Percentiles rank a stretch among this genome's conserved stretches.
phyloP scores from a whole-genome alignment of 1,140 invertebrate species.

The Ruditapes philippinarum region DNA sequence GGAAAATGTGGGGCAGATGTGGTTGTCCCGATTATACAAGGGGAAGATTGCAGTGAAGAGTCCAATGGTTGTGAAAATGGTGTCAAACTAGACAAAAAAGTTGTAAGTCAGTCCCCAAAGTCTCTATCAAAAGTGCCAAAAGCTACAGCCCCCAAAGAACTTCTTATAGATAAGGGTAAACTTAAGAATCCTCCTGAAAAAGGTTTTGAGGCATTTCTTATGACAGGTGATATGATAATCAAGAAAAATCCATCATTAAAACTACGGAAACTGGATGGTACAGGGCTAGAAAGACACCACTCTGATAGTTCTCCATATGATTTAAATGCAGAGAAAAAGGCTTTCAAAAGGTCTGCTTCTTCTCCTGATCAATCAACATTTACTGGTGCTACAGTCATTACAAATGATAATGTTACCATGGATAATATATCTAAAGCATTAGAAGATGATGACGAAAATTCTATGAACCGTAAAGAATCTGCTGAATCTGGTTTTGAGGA shows the following conservation, averaged over 20 bases:
- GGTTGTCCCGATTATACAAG: background rate
- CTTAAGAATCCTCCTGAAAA: constrained; percentile 62
- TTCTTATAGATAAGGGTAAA: constrained; percentile 48
- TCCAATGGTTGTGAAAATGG: constrained; percentile 25
- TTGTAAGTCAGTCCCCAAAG: constrained; percentile 30
- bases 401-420: constrained; percentile 40
- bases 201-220: constrained; percentile 86
- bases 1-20: constrained; percentile 53
- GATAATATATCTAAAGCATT: constrained; percentile 60
- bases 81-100: background rate
- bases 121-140: constrained; percentile 54
- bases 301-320: constrained; percentile 72
- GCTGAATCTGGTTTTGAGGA: constrained; percentile 77
- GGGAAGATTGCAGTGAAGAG: background rate
- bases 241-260: constrained; percentile 82
- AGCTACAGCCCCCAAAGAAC: constrained; percentile 54
- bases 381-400: constrained; percentile 54
- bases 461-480: constrained; percentile 57
- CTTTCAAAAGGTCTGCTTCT: constrained; percentile 59
- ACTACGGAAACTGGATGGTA: constrained; percentile 55
- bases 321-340: constrained; percentile 37
- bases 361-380: constrained; percentile 58
- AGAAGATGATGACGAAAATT: constrained; percentile 44
- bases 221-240: constrained; percentile 86
- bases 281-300: constrained; percentile 68